Base-by-base conservation (phyloP, 2,113 vertebrate species). In the Epinephelus lanceolatus region DNA sequence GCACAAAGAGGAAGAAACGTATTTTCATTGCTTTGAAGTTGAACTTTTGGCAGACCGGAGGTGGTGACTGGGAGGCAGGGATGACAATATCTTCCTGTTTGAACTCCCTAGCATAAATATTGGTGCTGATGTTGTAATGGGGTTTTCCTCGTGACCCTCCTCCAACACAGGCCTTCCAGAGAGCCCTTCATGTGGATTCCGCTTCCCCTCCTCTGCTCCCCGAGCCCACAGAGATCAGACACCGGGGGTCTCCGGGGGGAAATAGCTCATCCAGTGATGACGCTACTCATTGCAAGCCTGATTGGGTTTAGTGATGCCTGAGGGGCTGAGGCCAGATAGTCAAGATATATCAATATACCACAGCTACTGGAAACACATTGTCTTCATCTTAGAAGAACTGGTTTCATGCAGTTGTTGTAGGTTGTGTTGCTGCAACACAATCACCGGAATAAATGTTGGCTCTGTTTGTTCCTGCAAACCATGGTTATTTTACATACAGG, bases 301-400 rank as follows among this genome's bases (percentile, higher is more conserved):
- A 91, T 90, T 93, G 86, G 80, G 80, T 93, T 92, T 89, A 85
- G 89, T 62, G 67, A 80, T 73, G 88, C 87, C 91, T 83, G 78
- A 47, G 74, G 83, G 82, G 37, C 59, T 52, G 30, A 73, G 73
- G 81, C 81, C 74, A 86, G 80, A 91, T 83, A 89, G 83, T 66
- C 65, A 81, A 88, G 83, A 82, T 85, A 81, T 67, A 92, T 91
- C 82, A 88, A 87, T 83, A 85, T 19, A 83, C 18, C 62, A n/a
- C 14, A 13, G 70, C 72, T 68, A 62, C 61, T 83, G 70, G 67
- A 78, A 60, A 81, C 37, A 60, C 69, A 81, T 60, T 53, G 59
- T 51, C 45, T 27, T 72, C 60, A 78, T 85, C 27, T 83, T 18
- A 42, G 23, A 51, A 49, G 14, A 72, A 56, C 53, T 52, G 70